Base-by-base conservation (phyloP, 2,888 invertebrate species). In the Arenicola marina region DNA sequence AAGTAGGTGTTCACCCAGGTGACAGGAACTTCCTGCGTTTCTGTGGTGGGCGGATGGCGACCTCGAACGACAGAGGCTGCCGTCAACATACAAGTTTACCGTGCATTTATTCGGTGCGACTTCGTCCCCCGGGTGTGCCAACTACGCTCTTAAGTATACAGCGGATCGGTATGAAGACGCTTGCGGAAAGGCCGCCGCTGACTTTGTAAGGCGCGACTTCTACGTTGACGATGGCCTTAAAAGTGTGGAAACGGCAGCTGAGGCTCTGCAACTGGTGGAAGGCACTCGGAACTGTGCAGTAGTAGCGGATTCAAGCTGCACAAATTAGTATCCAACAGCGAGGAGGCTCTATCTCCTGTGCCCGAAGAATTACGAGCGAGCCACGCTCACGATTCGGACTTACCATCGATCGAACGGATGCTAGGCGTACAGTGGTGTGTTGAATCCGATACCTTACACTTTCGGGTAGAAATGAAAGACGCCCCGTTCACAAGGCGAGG, bases 401-500 rank as follows among this genome's bases (percentile, higher is more conserved):
- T 21, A 18, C 15, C 38, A n/a, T 32, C 53, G 15, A 21, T 46
- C n/a, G 57, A 58, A 34, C 4, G 61, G 4, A 29, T 56, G 4
- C 38, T 61, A 2, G 70, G 71, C n/a, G 45, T 68, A 21, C 59
- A 65, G 28, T 71, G 71, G 73, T 66, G 65, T 55, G 56, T 68
- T 2, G 63, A 69, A 21, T 64, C 64, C 18, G 72, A 73, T 54
- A 31, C 56, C 1, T 68, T 74, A 56, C 62, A 61, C 28, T 72
- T 71, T 54, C 32, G 51, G 26, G 65, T 74, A 7, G 51, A 28
- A 0, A 33, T 72, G 21, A 48, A 46, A 3, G 70, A 69, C 38
- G 51, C 59, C n/a, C 70, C 72, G 3, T n/a, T 65, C 1, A 66
- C 68, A 3, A 65, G 71, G 33, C 46, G 72, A 43, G 70, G 70